Evolutionary conservation across 2,888 invertebrate genomes (phyloP), one percentile per base, ranked within the genome.

Genomic region (Aleiodes testaceus): DNA sequence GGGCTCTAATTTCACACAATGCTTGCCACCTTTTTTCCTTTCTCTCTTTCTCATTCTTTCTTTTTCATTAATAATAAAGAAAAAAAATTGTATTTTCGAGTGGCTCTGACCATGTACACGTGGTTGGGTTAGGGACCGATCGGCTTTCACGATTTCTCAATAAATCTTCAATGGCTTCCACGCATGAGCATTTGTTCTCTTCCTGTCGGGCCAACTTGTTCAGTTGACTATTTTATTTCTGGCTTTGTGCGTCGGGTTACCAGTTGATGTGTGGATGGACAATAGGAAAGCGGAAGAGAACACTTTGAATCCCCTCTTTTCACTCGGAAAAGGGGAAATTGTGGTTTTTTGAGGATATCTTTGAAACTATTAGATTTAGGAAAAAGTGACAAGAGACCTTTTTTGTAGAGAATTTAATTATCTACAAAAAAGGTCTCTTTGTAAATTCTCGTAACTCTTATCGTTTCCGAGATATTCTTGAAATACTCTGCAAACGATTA

Each of bases 1-100:
- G 85, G 82, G 81, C 83, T 84, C 83, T 85, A 85, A 85, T 85
- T 85, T 82, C 76, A 80, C 79, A 82, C 84, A 85, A 84, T 84
- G 80, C 81, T 79, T 70, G 72, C 72, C 74, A 74, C 63, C 66
- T 70, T 68, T 69, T 66, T 69, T 70, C 70, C 45, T 64, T n/a
- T 30, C 66, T 45, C 50, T 12, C 42, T 26, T 61, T 26, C 11
- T 36, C 50, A 59, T 53, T 70, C 53, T 47, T 72, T 72, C 70
- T 66, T 36, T 71, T 69, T 66, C 63, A 64, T 72, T 63, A 30
- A 44, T 66, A 69, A 36, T 6, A 6, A 11, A 36, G 36, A 36
- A 9, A 9, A 5, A 36, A 36, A 36, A 36, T 9, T 36, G 7
- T 3, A 61, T 61, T 45, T 63, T 53, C 65, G 66, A 63, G 70